These are phyloP conservation scores for Trichechus manatus DNA, from an alignment of 2,113 vertebrate species.

Conservation along the genomic window DNA sequence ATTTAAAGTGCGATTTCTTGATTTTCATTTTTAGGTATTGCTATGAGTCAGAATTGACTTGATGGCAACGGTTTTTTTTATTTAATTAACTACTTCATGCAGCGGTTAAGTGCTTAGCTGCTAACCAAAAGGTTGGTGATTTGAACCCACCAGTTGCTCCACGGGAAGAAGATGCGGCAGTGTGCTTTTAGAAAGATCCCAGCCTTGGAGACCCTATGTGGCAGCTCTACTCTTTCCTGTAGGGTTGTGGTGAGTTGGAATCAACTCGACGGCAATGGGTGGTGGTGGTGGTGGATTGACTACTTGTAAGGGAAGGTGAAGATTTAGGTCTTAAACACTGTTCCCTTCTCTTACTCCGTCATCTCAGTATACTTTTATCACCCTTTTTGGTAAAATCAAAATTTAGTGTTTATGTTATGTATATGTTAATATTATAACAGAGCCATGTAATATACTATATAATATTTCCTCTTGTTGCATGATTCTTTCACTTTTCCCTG, in stretches of 20 bases:
- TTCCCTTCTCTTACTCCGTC: background rate
- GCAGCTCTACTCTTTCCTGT: background rate
- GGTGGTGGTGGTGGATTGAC: background rate
- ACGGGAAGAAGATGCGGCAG: no score
- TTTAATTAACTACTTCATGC: background rate
- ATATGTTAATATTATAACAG: background rate
- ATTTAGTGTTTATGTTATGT: slow-evolving; percentile 1
- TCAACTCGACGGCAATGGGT: no score
- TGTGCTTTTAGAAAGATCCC: no score
- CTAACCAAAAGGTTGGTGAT: background rate
- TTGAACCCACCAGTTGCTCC: background rate
- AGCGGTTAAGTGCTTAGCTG: background rate
- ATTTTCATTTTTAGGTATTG: background rate
- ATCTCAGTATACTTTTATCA: background rate
- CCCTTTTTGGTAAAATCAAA: background rate
- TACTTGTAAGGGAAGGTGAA: slow-evolving; percentile 12
- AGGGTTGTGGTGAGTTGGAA: no score
- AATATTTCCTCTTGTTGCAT: background rate
- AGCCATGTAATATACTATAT: background rate
- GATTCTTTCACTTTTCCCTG: background rate
- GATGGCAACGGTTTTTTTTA: no score
- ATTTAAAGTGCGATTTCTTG: background rate
- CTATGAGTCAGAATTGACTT: no score
- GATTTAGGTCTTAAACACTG: background rate
- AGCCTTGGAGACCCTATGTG: no score